Evolutionary conservation across 1,140 invertebrate genomes (phyloP), one percentile per base, ranked within the genome.

Genomic region (Ceratosolen fusciceps): DNA sequence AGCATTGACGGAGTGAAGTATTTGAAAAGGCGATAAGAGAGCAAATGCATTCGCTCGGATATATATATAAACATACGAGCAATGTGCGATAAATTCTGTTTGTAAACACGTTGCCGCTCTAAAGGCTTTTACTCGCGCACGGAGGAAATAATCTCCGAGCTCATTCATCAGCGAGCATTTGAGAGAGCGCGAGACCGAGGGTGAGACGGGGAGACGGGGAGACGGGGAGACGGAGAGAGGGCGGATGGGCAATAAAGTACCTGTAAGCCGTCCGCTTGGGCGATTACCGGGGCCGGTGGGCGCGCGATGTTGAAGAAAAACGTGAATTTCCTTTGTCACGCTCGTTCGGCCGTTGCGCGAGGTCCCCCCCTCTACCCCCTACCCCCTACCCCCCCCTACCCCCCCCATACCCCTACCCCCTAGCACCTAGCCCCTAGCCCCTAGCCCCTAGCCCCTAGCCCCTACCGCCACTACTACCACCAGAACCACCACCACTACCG

Each of bases 61-160:
- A 24, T 67, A 67, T 43, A 24, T 67, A 67, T 43, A 24, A 67
- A 67, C 65, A 24, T 52, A 29, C 43, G 37, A 43, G 43, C 10
- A 47, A 39, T 47, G 39, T n/a, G 43, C 37, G 37, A 71, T 71
- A 71, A 71, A 49, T 49, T 71, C 21, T 71, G 68, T 71, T 71
- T 71, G 68, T 71, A 71, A 71, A 52, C 68, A 71, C 43, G 43
- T 19, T 71, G 4, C 37, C 29, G 14, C 26, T 71, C 9, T 67
- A 67, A 39, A 67, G 7, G 37, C 19, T 67, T 52, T 29, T 43
- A 31, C 43, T 71, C n/a, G 68, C 5, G 24, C n/a, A 19, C 8
- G 21, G 26, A 49, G 68, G 26, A 71, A 71, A 71, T 52, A 52
- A 31, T 71, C 43, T 71, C 24, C 9, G 9, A 49, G 24, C 43